phyloP scores from a whole-genome alignment of 2,888 invertebrate species.

The Eugnorisma glareosa region DNA sequence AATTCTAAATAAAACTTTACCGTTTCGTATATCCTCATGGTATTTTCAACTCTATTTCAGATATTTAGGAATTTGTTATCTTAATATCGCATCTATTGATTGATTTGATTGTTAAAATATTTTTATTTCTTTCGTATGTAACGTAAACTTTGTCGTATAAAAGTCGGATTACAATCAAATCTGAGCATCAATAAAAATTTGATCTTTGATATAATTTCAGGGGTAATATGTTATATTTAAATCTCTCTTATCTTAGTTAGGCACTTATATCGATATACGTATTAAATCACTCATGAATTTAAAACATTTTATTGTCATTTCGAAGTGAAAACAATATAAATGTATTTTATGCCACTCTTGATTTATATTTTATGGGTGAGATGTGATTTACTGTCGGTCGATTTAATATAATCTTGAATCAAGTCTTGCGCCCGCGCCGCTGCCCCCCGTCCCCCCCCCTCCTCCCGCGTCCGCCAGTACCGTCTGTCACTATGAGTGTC shows the following conservation, averaged over 20 bases:
- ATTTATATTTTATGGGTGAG: constrained; percentile 89
- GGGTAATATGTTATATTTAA: constrained; percentile 74
- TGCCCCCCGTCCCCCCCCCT: constrained; percentile 22
- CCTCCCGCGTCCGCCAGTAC: constrained; percentile 47
- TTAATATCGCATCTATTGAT: constrained; percentile 47
- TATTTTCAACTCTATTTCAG: constrained; percentile 5
- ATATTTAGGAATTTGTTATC: constrained; percentile 40
- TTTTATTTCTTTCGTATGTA: constrained; percentile 54
- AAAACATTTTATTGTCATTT: constrained; percentile 88
- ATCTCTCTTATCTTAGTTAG: constrained; percentile 74
- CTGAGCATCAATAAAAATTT: constrained; percentile 78
- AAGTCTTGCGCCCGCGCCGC: constrained; percentile 65
- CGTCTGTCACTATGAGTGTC: constrained; percentile 63
- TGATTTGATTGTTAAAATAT: constrained; percentile 50
- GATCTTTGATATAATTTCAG: constrained; percentile 78
- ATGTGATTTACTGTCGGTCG: constrained; percentile 86
- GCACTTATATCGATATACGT: constrained; percentile 79
- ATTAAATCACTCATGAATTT: constrained; percentile 89
- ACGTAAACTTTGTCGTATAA: constrained; percentile 63
- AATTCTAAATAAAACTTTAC: not conserved
- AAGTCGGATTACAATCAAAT: constrained; percentile 72
- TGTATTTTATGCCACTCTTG: constrained; percentile 88
- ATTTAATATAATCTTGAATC: constrained; percentile 85
- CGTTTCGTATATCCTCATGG: not conserved
- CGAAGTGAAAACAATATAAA: constrained; percentile 90